phyloP scores from a whole-genome alignment of 2,113 vertebrate genomes.

The Indicator maculatus region DNA sequence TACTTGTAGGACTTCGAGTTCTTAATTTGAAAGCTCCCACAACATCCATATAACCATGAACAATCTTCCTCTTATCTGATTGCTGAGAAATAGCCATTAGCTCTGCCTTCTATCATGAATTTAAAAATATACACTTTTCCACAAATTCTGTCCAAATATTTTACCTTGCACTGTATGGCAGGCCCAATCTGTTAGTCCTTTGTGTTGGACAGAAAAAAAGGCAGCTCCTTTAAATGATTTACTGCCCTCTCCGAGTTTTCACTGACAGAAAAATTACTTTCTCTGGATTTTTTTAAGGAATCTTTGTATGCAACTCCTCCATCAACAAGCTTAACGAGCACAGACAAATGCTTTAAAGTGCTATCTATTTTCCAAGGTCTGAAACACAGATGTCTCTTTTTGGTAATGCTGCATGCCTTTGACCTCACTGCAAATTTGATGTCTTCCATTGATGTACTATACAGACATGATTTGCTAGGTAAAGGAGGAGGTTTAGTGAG shows the following conservation, averaged over 20 bases:
- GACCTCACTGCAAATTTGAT: constrained; percentile 31
- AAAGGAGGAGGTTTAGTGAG: not conserved
- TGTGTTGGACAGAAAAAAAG: not conserved
- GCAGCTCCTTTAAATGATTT: constrained; percentile 1
- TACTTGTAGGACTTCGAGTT: not conserved
- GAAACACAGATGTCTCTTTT: constrained; percentile 75
- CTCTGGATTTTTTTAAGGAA: constrained; percentile 35
- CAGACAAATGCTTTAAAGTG: constrained; percentile 67
- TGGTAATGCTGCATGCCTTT: constrained; percentile 62
- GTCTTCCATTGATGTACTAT: not conserved
- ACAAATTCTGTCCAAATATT: not conserved
- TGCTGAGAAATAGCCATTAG: not conserved
- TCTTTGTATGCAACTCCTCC: constrained; percentile 65
- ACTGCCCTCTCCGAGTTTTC: not conserved
- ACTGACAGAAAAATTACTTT: constrained; percentile 17
- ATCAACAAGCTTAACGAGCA: constrained; percentile 41
- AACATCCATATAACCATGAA: not conserved
- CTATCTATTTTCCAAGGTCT: constrained; percentile 66
- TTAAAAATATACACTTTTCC: not conserved
- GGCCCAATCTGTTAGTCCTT: not conserved
- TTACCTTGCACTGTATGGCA: not conserved
- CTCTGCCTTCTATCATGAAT: constrained; percentile 8
- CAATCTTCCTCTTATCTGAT: constrained; percentile 11
- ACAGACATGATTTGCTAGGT: constrained; percentile 27
- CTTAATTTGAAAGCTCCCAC: not conserved